Evolutionary conservation across 37 sponge, comb jelly and placozoan species (phyloP).

Genomic region (Aplysina aerophoba): DNA sequence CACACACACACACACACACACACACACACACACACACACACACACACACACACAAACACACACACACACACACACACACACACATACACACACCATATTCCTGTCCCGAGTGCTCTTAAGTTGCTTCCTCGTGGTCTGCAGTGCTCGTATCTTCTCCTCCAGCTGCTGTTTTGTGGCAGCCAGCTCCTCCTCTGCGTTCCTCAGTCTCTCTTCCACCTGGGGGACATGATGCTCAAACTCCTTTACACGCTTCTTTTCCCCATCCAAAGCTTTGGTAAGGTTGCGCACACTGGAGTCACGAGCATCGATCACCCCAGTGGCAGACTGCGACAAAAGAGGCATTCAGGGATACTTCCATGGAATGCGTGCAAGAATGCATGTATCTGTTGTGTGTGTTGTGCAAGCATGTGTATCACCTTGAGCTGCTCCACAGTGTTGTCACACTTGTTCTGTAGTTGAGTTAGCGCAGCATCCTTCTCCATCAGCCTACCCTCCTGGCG

Average conservation of each 20-base stretch:
- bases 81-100: conserved; percentile 56
- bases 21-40: too few relatives aligned
- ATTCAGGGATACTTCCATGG: too few relatives aligned
- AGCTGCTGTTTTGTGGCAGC: conserved; percentile 26
- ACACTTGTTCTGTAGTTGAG: conserved; percentile 14
- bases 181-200: conserved; percentile 45
- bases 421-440: conserved; percentile 18
- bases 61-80: too few relatives aligned
- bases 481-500: not conserved
- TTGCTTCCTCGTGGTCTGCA: conserved; percentile 69
- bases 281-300: conserved; percentile 40
- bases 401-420: not conserved
- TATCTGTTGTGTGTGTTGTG: too few relatives aligned
- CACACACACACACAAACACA: too few relatives aligned
- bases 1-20: too few relatives aligned
- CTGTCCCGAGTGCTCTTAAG: conserved; percentile 72
- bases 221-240: conserved; percentile 53
- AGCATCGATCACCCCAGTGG: conserved; percentile 70
- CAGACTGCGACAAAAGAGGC: conserved; percentile 27
- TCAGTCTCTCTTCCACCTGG: conserved; percentile 42
- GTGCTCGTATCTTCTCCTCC: conserved; percentile 80
- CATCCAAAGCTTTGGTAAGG: conserved; percentile 47
- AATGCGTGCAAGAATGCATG: too few relatives aligned
- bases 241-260: conserved; percentile 33
- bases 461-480: conserved; percentile 25